These are phyloP conservation scores for Chaetodon trifascialis DNA, from an alignment of 2,113 vertebrate species.

Conservation along the genomic window DNA sequence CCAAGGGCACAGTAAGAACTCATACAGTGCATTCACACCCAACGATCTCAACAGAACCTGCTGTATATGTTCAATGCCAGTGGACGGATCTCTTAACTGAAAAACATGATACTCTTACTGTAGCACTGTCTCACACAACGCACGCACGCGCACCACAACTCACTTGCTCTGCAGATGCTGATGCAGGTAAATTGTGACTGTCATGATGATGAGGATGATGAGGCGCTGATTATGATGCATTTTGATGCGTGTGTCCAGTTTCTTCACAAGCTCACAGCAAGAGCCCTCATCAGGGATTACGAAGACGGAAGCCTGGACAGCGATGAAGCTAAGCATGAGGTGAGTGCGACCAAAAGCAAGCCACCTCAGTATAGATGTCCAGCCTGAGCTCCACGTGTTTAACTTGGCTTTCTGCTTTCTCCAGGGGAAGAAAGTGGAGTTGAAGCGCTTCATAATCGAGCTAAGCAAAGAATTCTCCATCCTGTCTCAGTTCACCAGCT, in stretches of 20 bases:
- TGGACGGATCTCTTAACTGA: too few relatives aligned
- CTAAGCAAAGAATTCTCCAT: slow-evolving; percentile 91
- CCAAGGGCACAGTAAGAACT: slow-evolving; percentile 88
- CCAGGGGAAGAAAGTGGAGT: slow-evolving; percentile 88
- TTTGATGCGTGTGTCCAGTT: slow-evolving; percentile 77
- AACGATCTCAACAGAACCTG: background rate
- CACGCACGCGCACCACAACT: background rate
- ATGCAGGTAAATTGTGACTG: too few relatives aligned
- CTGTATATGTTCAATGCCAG: too few relatives aligned
- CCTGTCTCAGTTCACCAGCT: slow-evolving; percentile 92
- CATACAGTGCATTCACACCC: background rate
- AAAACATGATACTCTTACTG: too few relatives aligned
- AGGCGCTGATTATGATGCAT: background rate
- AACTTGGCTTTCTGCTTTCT: background rate
- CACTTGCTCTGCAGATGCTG: background rate
- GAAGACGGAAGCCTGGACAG: slow-evolving; percentile 88
- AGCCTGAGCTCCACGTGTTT: background rate
- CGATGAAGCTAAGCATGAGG: slow-evolving; percentile 88
- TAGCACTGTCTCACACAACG: background rate
- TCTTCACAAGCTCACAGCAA: slow-evolving; percentile 91
- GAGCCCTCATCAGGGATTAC: slow-evolving; percentile 90
- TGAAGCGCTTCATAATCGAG: slow-evolving; percentile 88
- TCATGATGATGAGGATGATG: background rate
- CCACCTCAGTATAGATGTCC: too few relatives aligned
- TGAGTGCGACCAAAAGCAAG: too few relatives aligned